Base-by-base conservation (phyloP, 2,113 vertebrate genomes). In the Chroicocephalus ridibundus region DNA sequence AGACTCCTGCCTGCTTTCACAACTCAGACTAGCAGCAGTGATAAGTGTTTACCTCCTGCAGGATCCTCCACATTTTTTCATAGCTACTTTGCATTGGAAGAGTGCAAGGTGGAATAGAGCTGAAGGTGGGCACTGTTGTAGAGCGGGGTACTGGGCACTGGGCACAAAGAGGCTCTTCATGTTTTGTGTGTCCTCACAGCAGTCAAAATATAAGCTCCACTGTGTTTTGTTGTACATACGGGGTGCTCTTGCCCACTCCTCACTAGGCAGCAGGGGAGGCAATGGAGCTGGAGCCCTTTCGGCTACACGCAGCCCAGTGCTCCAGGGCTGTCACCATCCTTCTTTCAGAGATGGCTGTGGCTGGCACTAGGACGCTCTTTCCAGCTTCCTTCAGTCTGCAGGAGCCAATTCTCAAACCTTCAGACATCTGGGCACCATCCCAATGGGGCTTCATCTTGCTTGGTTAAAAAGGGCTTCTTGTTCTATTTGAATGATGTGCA, bases 161-260 rank as follows among this genome's bases (percentile, higher is more conserved):
- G 17, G 11, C 38, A 79, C 25, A 36, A 70, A 82, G 29, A 71
- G 11, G 7, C 4, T 61, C 19, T 78, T 71, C 26, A 8, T 32
- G 36, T 2, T 46, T 78, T 47, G 1, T 26, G 32, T 49, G 11
- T 36, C 38, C 20, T 85, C 31, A 38, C 29, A 49, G 14, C 51
- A 61, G 38, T 42, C 32, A 68, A 88, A 91, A 54, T 13, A 77
- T n/a, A 20, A 71, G 4, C 6, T 93, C 38, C 17, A 2, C 32
- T 2, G 1, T 10, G 13, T 49, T 91, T 42, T 68, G 2, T 19
- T 74, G 36, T 38, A 44, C 9, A 3, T 22, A 3, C 1, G 2
- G 8, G 6, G 8, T 65, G 20, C 15, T 76, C 29, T 86, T 49
- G 31, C 5, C 32, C 38, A 15, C 7, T 84, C 18, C 7, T 71